Evolutionary conservation across 2,113 vertebrate genomes (phyloP).

Genomic region (Hypocryptadius cinnamomeus): DNA sequence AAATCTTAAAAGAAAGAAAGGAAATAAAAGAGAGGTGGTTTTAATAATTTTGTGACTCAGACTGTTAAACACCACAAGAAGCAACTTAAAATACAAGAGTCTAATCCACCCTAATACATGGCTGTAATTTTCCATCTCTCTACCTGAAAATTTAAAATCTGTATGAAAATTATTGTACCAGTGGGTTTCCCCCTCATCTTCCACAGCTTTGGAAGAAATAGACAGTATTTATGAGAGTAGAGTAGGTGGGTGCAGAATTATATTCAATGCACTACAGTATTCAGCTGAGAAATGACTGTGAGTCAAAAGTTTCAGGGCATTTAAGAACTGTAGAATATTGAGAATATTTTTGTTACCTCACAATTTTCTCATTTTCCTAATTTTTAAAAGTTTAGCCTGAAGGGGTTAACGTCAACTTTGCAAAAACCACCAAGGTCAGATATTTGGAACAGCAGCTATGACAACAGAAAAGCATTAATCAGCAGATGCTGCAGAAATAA

Average conservation of each 20-base stretch:
- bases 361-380: neutral
- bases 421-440: slow-evolving; percentile 19
- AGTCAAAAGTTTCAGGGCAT: slow-evolving; percentile 31
- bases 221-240: neutral
- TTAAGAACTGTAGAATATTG: neutral
- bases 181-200: slow-evolving; percentile 12
- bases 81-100: neutral
- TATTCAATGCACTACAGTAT: slow-evolving; percentile 30
- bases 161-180: neutral
- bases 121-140: neutral
- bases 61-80: neutral
- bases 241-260: slow-evolving; percentile 40
- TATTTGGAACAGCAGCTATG: neutral
- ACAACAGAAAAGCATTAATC: neutral
- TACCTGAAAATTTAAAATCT: slow-evolving; percentile 19
- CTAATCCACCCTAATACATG: neutral
- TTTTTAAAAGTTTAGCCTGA: neutral
- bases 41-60: neutral
- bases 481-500: slow-evolving; percentile 27
- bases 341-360: neutral
- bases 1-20: neutral
- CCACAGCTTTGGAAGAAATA: slow-evolving; percentile 2
- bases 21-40: neutral
- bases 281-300: slow-evolving; percentile 3
- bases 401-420: neutral